Conservation (phyloP, 2,113 vertebrate genomes). For the Stegastes partitus region DNA sequence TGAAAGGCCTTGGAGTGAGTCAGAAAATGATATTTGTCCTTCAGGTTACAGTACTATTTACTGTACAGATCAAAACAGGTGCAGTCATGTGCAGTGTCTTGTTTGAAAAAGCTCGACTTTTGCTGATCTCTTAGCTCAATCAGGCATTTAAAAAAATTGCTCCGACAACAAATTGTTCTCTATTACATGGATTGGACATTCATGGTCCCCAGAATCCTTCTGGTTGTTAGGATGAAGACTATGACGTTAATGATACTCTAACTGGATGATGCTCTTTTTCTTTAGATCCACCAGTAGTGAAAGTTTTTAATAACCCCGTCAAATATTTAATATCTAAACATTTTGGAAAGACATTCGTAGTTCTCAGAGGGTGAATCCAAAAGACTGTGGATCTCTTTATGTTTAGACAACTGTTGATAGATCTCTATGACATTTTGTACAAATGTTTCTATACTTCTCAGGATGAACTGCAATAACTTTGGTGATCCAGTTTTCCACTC, state of each 20-base stretch:
- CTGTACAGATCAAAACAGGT: no score
- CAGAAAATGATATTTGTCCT: conserved; percentile 7
- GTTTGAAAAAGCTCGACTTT: background rate
- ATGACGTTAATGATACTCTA: no score
- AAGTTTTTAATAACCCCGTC: background rate
- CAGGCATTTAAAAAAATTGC: no score
- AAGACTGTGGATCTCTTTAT: background rate
- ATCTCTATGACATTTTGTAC: background rate
- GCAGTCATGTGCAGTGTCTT: background rate
- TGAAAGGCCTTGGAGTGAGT: conserved; percentile 10
- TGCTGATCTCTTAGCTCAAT: background rate
- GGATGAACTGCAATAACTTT: background rate
- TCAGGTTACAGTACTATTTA: background rate
- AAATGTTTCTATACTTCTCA: background rate
- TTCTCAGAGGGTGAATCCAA: no score
- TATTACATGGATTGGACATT: background rate
- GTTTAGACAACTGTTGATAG: background rate
- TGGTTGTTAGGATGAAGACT: no score
- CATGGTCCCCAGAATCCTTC: background rate
- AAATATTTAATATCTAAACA: background rate
- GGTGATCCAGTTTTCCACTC: background rate
- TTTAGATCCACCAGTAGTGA: no score
- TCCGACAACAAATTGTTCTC: no score
- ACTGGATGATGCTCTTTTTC: no score
- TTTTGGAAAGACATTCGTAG: no score